Evolutionary conservation across 2,888 invertebrate genomes (phyloP).

Genomic region (Pterobdella sp.): DNA sequence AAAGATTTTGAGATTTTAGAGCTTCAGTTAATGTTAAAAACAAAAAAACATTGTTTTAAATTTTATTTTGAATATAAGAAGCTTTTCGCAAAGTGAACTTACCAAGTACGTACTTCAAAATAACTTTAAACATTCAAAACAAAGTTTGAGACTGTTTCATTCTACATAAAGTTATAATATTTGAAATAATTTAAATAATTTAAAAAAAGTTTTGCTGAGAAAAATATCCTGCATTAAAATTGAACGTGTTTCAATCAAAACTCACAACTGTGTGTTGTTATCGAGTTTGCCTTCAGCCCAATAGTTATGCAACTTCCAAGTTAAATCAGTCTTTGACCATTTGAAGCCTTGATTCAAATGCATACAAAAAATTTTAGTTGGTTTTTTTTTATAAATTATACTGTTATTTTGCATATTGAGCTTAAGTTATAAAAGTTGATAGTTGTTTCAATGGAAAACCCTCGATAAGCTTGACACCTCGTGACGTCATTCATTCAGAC

Average conservation of each 20-base stretch:
- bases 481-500: background rate
- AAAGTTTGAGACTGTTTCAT: background rate
- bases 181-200: background rate
- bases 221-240: constrained; percentile 36
- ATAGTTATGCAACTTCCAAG: constrained; percentile 42
- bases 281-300: constrained; percentile 29
- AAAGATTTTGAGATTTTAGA: too few relatives aligned
- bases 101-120: too few relatives aligned
- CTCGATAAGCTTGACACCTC: background rate
- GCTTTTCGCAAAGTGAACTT: too few relatives aligned
- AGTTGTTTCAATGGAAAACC: background rate
- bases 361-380: background rate
- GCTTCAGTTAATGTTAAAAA: too few relatives aligned
- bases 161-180: background rate
- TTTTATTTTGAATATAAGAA: too few relatives aligned
- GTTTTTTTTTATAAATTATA: background rate
- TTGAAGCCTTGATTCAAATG: constrained; percentile 30
- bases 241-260: background rate
- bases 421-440: background rate
- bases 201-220: constrained; percentile 33
- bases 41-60: too few relatives aligned
- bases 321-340: constrained; percentile 42
- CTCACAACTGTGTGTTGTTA: background rate
- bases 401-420: background rate
- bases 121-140: background rate